These are phyloP conservation scores for Anguilla marmorata DNA, from an alignment of 2,797 vertebrate genomes.

Conservation along the genomic window DNA sequence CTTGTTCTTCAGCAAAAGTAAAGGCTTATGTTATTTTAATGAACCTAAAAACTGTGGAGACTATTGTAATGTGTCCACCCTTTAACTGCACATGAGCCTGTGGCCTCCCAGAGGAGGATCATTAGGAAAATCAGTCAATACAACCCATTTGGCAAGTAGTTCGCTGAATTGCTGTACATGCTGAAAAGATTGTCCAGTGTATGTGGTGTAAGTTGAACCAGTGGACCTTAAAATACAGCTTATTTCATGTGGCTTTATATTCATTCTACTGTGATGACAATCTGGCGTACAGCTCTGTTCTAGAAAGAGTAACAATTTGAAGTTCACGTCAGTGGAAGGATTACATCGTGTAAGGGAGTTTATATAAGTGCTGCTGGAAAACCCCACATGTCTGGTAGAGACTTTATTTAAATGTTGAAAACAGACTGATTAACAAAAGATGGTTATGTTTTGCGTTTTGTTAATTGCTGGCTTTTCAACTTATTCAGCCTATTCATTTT, in stretches of 20 bases:
- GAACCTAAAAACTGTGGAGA: constrained; percentile 57
- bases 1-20: constrained; percentile 63
- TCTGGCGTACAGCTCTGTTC: constrained; percentile 38
- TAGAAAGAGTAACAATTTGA: constrained; percentile 49
- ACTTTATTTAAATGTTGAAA: neutral
- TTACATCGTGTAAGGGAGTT: constrained; percentile 18
- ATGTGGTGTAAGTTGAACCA: constrained; percentile 58
- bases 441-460: neutral
- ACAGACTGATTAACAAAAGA: neutral
- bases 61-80: constrained; percentile 62
- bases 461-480: neutral
- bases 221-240: constrained; percentile 49
- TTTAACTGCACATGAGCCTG: constrained; percentile 60
- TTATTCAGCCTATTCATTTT: neutral
- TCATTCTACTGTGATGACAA: constrained; percentile 50
- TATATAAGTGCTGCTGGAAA: neutral
- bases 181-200: constrained; percentile 54
- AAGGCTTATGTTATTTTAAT: constrained; percentile 71
- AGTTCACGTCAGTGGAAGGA: constrained; percentile 50
- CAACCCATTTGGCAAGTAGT: constrained; percentile 64
- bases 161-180: constrained; percentile 49
- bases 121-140: constrained; percentile 74
- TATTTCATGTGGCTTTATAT: constrained; percentile 44
- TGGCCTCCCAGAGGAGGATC: constrained; percentile 65
- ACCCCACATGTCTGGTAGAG: neutral